A percentile compares a stretch with the other conserved stretches of the same genome.
These are phyloP conservation scores for Menidia beryllina DNA, from an alignment of 2,113 vertebrate species.

Conservation along the genomic window DNA sequence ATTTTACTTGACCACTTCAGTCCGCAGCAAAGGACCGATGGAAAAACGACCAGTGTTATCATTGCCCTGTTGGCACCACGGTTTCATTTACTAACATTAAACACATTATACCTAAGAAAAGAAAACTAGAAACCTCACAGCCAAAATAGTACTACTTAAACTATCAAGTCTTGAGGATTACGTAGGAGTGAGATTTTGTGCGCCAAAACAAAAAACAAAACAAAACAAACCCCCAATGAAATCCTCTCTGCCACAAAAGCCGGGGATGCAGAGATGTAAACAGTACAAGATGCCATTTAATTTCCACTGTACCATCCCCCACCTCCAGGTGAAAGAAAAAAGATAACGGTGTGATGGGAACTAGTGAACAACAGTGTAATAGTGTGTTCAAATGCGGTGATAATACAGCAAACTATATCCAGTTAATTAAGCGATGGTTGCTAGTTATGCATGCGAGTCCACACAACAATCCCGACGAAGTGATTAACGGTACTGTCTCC, in stretches of 20 bases:
- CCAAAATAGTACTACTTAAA: background rate
- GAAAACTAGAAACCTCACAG: background rate
- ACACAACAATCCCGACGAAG: slow-evolving; percentile 4
- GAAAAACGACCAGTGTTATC: slow-evolving; percentile 7
- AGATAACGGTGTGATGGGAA: slow-evolving; percentile 39
- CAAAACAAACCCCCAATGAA: background rate
- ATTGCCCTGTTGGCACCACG: slow-evolving; percentile 11
- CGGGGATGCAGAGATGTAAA: slow-evolving; percentile 62
- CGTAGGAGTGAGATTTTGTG: background rate
- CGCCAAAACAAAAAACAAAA: background rate
- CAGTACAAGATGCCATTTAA: slow-evolving; percentile 64
- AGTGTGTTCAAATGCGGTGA: slow-evolving; percentile 5
- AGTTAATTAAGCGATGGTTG: background rate
- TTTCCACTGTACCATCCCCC: slow-evolving; percentile 70
- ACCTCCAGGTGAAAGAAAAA: slow-evolving; percentile 52
- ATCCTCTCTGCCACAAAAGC: background rate
- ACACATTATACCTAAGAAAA: background rate
- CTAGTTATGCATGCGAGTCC: slow-evolving; percentile 4
- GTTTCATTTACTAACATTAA: background rate
- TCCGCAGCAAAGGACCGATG: slow-evolving; percentile 26
- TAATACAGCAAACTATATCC: background rate
- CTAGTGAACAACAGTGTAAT: slow-evolving; percentile 10
- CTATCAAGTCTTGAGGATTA: background rate
- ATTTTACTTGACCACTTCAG: slow-evolving; percentile 1
- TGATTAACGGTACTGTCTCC: slow-evolving; percentile 28